Conservation (phyloP, 2,888 invertebrate species). For the Cecidostiba fungosa region DNA sequence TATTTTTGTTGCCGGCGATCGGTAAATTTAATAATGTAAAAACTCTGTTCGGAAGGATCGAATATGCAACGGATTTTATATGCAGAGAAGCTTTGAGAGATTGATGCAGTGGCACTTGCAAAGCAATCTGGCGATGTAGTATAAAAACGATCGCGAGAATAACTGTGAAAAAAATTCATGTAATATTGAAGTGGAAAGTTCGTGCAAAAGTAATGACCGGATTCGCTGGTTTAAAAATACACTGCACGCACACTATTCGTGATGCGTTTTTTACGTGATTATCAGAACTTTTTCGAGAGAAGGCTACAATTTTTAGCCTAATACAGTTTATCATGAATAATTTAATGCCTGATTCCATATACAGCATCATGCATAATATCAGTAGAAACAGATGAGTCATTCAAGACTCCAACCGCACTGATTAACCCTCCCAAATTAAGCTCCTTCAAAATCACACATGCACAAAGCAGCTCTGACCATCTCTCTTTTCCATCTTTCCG, state of each 20-base stretch:
- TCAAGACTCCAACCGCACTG: too few species aligned
- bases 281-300: too few species aligned
- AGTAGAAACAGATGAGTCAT: too few species aligned
- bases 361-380: too few species aligned
- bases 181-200: background rate
- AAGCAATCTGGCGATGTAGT: background rate
- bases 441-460: background rate
- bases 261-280: too few species aligned
- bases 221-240: too few species aligned
- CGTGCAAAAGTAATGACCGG: background rate
- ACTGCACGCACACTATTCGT: too few species aligned
- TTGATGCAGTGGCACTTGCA: background rate
- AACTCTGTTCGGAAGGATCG: background rate
- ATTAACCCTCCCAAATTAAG: too few species aligned
- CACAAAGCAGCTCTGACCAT: background rate
- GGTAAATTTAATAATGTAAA: background rate
- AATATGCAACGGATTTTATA: background rate
- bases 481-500: background rate
- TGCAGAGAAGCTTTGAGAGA: background rate
- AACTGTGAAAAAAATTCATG: background rate
- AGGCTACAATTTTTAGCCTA: too few species aligned
- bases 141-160: background rate
- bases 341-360: too few species aligned
- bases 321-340: too few species aligned
- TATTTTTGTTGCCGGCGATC: background rate